Evolutionary conservation across 1,140 invertebrate species (phyloP), one percentile per base, ranked within the genome.

Genomic region (Eupristina koningsbergeri): DNA sequence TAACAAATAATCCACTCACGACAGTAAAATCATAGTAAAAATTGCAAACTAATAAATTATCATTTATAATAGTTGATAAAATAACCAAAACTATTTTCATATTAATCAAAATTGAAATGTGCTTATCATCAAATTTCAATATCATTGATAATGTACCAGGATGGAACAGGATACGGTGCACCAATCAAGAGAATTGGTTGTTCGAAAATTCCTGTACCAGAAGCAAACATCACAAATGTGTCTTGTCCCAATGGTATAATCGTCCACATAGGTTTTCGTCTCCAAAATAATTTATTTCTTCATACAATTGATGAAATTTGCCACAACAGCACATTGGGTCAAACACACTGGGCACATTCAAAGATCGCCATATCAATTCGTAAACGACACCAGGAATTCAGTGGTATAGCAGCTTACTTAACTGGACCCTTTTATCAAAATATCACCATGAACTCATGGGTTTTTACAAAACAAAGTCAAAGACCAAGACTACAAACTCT

Each of bases 271-370:
- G 84, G 80, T 26, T 85, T 82, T 39, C 36, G 0, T 0, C 17
- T 82, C 0, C 3, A 11, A 15, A 45, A n/a, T 22, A 13, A 29
- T 0, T 11, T 26, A 0, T 82, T 78, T 41, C 29, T 82, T 3
- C 75, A 74, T 0, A 75, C 76, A 17, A 79, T 85, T 22, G 75
- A 82, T 6, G n/a, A 79, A 29, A 73, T 85, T 6, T 85, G 84
- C 67, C 53, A 67, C 79, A 80, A 85, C 58, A 58, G 53, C 15
- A 78, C 74, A 0, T 5, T 71, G 2, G 77, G 79, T 11, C 61
- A 75, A 34, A 80, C 84, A 13, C 69, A 75, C 45, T 84, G 83
- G 83, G 71, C 53, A 6, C 83, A 84, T 41, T 53, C 36, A 3
- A 53, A 34, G 17, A 47, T 83, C 26, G 29, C 26, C 13, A 17